phyloP scores from a whole-genome alignment of 2,113 vertebrate species.

The Microtus montanus region DNA sequence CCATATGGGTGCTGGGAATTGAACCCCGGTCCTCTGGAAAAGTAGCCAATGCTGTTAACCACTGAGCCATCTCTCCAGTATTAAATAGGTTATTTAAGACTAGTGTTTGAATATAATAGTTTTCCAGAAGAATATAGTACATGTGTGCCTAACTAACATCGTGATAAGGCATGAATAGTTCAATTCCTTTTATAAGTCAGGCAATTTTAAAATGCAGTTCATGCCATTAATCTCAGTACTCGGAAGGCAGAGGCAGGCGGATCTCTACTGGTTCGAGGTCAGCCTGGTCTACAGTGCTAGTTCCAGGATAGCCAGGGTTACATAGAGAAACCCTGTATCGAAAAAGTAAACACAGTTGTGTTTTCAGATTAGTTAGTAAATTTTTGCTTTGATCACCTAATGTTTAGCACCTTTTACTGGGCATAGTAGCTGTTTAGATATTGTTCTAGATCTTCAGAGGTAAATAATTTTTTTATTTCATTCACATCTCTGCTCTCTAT shows the following conservation, averaged over 20 bases:
- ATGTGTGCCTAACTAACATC: neutral
- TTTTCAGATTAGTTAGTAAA: constrained; percentile 19
- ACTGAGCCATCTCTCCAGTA: too few relatives aligned
- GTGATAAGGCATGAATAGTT: neutral
- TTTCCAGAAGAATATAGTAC: neutral
- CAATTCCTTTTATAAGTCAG: constrained; percentile 4
- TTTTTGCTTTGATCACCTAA: constrained; percentile 19
- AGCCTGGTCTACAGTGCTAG: neutral
- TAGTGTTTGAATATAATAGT: constrained; percentile 38
- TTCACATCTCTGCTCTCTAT: neutral
- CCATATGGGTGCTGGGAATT: too few relatives aligned
- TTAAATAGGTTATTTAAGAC: neutral
- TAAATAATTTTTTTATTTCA: neutral
- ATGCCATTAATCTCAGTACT: neutral
- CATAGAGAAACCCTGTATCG: neutral
- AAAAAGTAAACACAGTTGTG: neutral
- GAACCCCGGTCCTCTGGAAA: too few relatives aligned
- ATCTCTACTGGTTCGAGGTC: neutral
- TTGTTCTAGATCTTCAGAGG: constrained; percentile 30
- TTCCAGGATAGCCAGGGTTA: neutral
- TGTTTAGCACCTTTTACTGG: neutral
- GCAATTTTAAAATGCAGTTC: neutral
- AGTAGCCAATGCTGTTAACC: too few relatives aligned
- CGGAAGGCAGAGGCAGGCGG: neutral
- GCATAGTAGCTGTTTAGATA: neutral